Conservation (phyloP, 2,113 vertebrate species). For the Pampusana beccarii region DNA sequence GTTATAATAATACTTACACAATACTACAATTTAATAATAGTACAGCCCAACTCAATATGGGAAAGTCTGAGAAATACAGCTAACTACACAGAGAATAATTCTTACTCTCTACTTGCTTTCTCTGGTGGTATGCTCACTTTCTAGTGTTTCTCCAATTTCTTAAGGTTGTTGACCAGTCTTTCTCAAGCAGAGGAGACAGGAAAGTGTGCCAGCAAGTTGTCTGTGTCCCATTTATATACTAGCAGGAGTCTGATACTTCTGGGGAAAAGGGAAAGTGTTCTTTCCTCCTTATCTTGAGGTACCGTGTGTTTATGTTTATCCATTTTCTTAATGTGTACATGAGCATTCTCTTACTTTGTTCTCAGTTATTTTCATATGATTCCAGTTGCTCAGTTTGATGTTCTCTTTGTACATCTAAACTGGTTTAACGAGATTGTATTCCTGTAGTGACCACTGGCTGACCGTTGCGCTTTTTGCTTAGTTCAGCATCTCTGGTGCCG, state of each 20-base stretch:
- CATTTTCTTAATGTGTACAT: not conserved
- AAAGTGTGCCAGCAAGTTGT: not conserved
- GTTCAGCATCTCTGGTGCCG: not conserved
- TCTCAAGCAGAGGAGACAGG: not conserved
- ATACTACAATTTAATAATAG: not conserved
- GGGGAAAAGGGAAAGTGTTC: not conserved
- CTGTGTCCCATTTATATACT: not conserved
- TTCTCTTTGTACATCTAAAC: not conserved
- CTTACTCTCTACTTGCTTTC: not conserved
- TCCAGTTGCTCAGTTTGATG: not conserved
- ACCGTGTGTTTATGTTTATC: not conserved
- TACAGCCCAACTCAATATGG: not conserved
- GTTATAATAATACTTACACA: not conserved
- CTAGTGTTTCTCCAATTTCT: not conserved
- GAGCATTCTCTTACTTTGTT: not conserved
- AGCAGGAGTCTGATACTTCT: not conserved
- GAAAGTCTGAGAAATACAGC: not conserved
- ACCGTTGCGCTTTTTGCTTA: not conserved
- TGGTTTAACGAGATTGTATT: not conserved
- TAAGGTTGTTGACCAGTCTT: not conserved
- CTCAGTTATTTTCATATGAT: not conserved
- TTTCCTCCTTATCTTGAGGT: not conserved
- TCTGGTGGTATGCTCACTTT: not conserved
- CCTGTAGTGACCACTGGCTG: not conserved
- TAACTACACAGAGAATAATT: not conserved